Percentiles rank a stretch among this genome's conserved stretches.
Conservation (phyloP, 2,113 vertebrate genomes). For the Mesembrinibis cayennensis region DNA sequence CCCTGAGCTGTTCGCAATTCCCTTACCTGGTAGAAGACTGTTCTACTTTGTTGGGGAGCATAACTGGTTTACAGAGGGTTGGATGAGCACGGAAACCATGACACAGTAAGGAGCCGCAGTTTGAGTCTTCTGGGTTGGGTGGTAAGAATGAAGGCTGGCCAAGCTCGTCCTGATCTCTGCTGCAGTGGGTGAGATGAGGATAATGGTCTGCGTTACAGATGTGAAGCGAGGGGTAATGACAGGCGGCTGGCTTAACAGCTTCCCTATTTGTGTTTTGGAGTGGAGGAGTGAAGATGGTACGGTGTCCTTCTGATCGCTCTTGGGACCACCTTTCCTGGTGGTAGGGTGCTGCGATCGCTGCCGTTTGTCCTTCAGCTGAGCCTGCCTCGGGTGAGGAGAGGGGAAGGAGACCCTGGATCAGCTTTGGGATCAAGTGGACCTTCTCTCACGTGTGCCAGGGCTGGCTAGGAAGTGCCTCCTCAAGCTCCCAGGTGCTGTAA, state of each 20-base stretch:
- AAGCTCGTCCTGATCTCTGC: neutral
- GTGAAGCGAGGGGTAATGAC: neutral
- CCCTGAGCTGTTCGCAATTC: neutral
- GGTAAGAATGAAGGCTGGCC: neutral
- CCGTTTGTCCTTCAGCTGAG: neutral
- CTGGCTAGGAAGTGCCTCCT: neutral
- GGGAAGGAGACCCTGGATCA: neutral
- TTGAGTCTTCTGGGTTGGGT: neutral
- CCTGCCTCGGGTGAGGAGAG: neutral
- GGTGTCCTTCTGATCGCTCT: neutral
- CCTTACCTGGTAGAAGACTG: neutral
- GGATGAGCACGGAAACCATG: neutral
- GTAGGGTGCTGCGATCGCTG: neutral
- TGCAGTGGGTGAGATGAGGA: neutral
- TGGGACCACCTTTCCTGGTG: neutral
- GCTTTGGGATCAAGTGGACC: neutral
- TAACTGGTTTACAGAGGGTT: accelerated
- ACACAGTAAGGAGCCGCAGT: neutral
- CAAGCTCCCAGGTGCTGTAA: neutral
- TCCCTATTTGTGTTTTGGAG: neutral
- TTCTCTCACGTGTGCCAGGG: accelerated
- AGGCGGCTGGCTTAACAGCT: neutral
- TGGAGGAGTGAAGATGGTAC: neutral
- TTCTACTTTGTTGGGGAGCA: no score
- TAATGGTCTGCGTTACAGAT: neutral